Evolutionary conservation across 2,797 vertebrate genomes (phyloP).

Genomic region (Avahi laniger): DNA sequence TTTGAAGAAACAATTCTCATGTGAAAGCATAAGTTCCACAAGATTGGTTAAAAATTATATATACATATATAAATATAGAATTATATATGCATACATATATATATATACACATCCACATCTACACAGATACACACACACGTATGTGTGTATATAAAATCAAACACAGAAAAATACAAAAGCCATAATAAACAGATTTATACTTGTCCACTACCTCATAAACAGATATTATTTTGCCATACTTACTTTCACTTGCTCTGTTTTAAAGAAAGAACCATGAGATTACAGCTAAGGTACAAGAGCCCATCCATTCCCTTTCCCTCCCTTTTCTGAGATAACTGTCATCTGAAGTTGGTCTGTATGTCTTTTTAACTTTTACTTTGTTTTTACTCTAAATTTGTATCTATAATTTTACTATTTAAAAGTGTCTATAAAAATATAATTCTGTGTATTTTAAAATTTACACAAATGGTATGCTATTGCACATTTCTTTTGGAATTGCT

Average conservation of each 20-base stretch:
- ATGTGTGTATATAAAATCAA: background rate
- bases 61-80: background rate
- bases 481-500: background rate
- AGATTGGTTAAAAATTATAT: background rate
- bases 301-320: background rate
- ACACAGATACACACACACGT: background rate
- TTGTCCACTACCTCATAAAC: background rate
- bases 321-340: background rate
- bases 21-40: background rate
- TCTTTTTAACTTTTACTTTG: background rate
- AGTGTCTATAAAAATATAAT: background rate
- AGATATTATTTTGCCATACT: background rate
- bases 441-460: background rate
- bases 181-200: background rate
- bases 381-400: slow-evolving; percentile 6
- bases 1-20: background rate
- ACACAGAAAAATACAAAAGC: background rate
- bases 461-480: background rate
- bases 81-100: background rate
- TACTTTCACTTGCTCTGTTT: background rate
- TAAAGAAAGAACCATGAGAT: background rate
- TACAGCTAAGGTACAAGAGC: background rate
- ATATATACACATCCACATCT: background rate
- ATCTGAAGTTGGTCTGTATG: background rate
- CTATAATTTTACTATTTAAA: slow-evolving; percentile 9